A percentile compares a stretch with the other conserved stretches of the same genome.
These are phyloP conservation scores for Macrophya annulata DNA, from an alignment of 2,888 invertebrate genomes.

Conservation along the genomic window DNA sequence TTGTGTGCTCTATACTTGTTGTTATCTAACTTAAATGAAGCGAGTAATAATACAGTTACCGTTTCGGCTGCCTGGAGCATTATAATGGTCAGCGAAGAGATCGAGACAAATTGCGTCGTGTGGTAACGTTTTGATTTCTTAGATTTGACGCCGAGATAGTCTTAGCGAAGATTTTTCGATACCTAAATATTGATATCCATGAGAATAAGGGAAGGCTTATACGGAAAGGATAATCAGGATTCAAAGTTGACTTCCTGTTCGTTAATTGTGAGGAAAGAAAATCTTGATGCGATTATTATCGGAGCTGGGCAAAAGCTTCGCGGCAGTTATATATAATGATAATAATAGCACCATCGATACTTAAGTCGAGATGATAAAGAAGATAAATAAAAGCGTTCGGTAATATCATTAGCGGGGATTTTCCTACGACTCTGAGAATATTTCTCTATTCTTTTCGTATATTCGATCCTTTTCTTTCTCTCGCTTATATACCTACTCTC, in stretches of 20 bases:
- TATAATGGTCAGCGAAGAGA: slow-evolving; percentile 27
- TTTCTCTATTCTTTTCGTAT: slow-evolving; percentile 64
- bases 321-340: slow-evolving; percentile 40
- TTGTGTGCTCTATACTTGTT: slow-evolving; percentile 66
- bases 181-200: neutral
- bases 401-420: slow-evolving; percentile 53
- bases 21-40: slow-evolving; percentile 79
- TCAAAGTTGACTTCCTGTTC: slow-evolving; percentile 35
- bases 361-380: slow-evolving; percentile 43
- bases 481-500: slow-evolving; percentile 53
- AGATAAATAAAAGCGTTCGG: slow-evolving; percentile 46
- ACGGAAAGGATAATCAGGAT: slow-evolving; percentile 11
- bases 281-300: slow-evolving; percentile 51
- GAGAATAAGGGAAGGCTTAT: neutral
- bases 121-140: slow-evolving; percentile 29
- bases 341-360: slow-evolving; percentile 48
- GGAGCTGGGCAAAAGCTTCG: neutral
- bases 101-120: slow-evolving; percentile 7
- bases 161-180: neutral
- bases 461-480: slow-evolving; percentile 38
- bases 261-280: slow-evolving; percentile 35
- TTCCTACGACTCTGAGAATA: slow-evolving; percentile 49
- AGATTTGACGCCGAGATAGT: neutral
- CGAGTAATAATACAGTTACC: slow-evolving; percentile 77
- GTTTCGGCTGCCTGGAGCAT: slow-evolving; percentile 65